Evolutionary conservation across 2,888 invertebrate species (phyloP).

Genomic region (Peribatodes rhomboidaria): DNA sequence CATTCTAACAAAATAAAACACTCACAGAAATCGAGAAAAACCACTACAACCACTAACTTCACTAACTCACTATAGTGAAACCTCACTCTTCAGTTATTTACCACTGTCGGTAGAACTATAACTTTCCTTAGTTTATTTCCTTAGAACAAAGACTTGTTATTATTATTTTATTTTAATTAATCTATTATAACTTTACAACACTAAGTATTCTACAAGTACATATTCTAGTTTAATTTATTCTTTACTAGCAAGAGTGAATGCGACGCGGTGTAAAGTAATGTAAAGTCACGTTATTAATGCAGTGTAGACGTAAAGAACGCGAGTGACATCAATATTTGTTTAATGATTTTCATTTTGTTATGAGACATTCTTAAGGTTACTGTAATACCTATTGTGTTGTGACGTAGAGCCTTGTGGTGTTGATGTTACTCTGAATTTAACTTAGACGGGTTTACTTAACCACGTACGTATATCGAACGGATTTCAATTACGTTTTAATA

Average conservation of each 20-base stretch:
- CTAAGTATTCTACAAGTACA: no score
- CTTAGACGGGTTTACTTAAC: no score
- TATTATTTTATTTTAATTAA: neutral
- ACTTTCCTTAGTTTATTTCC: neutral
- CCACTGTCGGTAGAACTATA: neutral
- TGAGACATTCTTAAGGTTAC: conserved; percentile 22
- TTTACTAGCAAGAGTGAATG: conserved; percentile 10
- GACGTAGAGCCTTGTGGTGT: conserved; percentile 3
- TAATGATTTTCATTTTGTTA: conserved; percentile 37
- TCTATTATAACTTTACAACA: no score
- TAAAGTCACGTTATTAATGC: conserved; percentile 22
- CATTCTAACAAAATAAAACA: conserved; percentile 3
- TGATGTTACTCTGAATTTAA: neutral
- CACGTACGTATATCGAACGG: no score
- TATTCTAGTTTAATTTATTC: neutral
- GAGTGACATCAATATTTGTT: conserved; percentile 48
- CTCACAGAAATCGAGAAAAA: no score
- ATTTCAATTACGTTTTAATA: no score
- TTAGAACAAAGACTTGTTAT: neutral
- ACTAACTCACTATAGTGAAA: conserved; percentile 1
- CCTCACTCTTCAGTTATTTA: neutral
- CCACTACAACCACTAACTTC: no score
- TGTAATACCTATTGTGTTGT: neutral
- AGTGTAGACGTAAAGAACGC: conserved; percentile 14
- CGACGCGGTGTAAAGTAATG: conserved; percentile 14